These are phyloP conservation scores for Eulithis prunata DNA, from an alignment of 2,888 invertebrate genomes.

Conservation along the genomic window DNA sequence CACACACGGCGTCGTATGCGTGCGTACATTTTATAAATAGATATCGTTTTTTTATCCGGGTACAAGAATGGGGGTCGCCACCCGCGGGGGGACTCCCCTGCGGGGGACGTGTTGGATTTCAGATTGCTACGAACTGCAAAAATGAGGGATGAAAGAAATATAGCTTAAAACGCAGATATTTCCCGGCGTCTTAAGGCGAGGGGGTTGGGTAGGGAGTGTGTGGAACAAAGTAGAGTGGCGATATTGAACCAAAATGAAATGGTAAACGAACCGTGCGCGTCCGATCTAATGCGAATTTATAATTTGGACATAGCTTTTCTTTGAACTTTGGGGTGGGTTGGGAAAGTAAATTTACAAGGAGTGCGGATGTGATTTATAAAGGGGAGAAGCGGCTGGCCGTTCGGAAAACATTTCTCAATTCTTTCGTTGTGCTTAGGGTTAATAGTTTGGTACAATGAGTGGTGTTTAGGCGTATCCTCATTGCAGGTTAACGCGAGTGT, in stretches of 20 bases:
- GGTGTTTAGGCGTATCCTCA: constrained; percentile 82
- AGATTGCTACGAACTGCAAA: constrained; percentile 86
- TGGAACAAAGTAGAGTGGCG: constrained; percentile 84
- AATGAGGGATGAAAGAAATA: constrained; percentile 86
- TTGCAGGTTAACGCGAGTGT: constrained; percentile 81
- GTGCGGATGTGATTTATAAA: constrained; percentile 79
- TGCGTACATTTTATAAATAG: constrained; percentile 84
- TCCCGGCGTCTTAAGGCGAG: constrained; percentile 83
- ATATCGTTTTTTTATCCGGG: constrained; percentile 84
- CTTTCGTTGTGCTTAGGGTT: constrained; percentile 56
- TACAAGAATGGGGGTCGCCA: constrained; percentile 80
- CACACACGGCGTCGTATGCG: constrained; percentile 72
- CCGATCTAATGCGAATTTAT: constrained; percentile 85
- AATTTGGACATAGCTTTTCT: constrained; percentile 84
- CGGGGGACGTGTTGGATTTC: constrained; percentile 85
- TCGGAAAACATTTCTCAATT: constrained; percentile 57
- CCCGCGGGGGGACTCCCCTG: constrained; percentile 74
- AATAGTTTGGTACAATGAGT: constrained; percentile 67
- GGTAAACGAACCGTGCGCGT: constrained; percentile 84
- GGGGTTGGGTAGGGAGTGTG: constrained; percentile 74
- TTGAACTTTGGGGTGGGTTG: constrained; percentile 76
- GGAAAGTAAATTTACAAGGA: constrained; percentile 77
- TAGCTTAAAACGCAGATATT: constrained; percentile 86
- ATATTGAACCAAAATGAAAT: constrained; percentile 84
- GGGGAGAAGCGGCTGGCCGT: constrained; percentile 67